Conservation (phyloP, 2,113 vertebrate species). For the Vanacampus margaritifer region DNA sequence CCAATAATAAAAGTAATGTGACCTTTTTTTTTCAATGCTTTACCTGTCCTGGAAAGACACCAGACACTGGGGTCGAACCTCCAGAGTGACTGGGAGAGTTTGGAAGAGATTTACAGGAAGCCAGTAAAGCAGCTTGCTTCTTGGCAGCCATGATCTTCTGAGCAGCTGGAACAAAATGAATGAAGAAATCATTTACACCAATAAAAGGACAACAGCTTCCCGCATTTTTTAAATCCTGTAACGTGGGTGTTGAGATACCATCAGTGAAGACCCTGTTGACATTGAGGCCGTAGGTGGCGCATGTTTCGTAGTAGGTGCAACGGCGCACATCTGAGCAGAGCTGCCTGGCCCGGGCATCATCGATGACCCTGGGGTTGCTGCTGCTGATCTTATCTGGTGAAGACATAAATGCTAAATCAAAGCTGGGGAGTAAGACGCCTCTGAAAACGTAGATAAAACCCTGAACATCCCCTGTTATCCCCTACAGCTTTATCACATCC, state of each 20-base stretch:
- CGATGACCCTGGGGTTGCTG: constrained; percentile 84
- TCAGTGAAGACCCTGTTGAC: constrained; percentile 93
- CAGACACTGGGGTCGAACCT: constrained; percentile 83
- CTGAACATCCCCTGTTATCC: background rate
- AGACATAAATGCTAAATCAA: constrained; percentile 3
- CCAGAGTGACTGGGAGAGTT: constrained; percentile 93
- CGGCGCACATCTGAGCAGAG: constrained; percentile 85
- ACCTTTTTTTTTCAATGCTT: background rate
- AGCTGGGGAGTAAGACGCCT: background rate
- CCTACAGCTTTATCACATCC: no score
- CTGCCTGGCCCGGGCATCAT: constrained; percentile 82
- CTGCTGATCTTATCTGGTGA: constrained; percentile 88
- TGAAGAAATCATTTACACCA: background rate
- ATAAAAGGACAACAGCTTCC: background rate
- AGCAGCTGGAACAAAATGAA: constrained; percentile 70
- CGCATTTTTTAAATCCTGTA: background rate
- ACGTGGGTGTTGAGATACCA: constrained; percentile 60
- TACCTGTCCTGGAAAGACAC: constrained; percentile 79
- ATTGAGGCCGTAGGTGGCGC: constrained; percentile 93
- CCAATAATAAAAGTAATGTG: background rate
- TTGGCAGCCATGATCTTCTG: constrained; percentile 88
- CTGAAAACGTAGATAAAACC: background rate
- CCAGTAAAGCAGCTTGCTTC: constrained; percentile 87
- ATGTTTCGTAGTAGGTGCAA: constrained; percentile 94
- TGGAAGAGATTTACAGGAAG: constrained; percentile 91